Conservation (phyloP, 2,113 vertebrate genomes). For the Eudorcas thomsonii region DNA sequence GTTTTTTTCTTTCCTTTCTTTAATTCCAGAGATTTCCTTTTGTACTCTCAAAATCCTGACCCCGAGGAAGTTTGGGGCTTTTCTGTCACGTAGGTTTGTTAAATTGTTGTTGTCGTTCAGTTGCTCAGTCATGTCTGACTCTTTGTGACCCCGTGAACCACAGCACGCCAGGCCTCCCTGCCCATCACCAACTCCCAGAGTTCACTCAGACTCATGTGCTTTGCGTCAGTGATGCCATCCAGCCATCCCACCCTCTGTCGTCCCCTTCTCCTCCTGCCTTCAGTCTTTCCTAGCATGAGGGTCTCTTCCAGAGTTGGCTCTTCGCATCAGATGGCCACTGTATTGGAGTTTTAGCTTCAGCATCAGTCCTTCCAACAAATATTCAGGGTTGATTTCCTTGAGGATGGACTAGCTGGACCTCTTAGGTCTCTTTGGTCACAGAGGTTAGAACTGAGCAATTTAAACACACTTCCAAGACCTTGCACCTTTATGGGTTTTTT, state of each 20-base stretch:
- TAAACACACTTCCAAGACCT: neutral
- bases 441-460: neutral
- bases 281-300: neutral
- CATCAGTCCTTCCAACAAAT: neutral
- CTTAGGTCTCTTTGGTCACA: neutral
- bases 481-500: neutral
- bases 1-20: neutral
- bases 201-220: neutral
- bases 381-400: neutral
- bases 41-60: neutral
- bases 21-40: neutral
- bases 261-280: neutral
- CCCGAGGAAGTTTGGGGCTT: neutral
- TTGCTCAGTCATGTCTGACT: neutral
- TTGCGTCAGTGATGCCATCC: neutral
- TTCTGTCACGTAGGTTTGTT: neutral
- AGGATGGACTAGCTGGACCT: neutral
- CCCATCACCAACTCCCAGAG: neutral
- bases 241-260: neutral
- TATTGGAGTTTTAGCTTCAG: neutral
- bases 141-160: neutral
- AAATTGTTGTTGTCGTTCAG: neutral
- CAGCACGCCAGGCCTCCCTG: neutral
- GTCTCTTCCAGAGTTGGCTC: neutral
- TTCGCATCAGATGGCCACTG: neutral